phyloP scores from a whole-genome alignment of 2,888 invertebrate genomes.

The Phrixothrix hirtus region DNA sequence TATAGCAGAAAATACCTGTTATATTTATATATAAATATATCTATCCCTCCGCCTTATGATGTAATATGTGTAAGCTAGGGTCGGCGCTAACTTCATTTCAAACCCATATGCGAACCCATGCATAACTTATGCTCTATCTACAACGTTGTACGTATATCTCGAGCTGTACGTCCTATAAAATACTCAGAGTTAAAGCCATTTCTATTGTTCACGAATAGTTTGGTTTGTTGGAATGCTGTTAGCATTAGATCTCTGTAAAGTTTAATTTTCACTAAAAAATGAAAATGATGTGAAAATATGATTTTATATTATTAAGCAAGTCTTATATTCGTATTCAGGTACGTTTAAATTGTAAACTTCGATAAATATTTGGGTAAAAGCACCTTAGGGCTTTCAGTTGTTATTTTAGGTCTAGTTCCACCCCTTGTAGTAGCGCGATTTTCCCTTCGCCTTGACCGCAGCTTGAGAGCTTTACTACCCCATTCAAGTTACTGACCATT shows the following conservation, averaged over 20 bases:
- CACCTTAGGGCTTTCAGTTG: conserved; percentile 22
- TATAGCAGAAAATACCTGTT: conserved; percentile 29
- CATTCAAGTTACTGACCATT: conserved; percentile 40
- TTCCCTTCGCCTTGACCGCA: conserved; percentile 38
- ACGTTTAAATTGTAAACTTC: conserved; percentile 8
- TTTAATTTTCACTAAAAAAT: conserved; percentile 36
- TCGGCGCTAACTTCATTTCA: conserved; percentile 41
- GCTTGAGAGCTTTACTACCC: conserved; percentile 38
- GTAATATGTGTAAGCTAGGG: conserved; percentile 35
- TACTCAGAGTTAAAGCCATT: conserved; percentile 21
- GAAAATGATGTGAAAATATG: conserved; percentile 25
- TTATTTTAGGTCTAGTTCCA: conserved; percentile 30
- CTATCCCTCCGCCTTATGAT: conserved; percentile 32
- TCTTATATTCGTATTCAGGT: conserved; percentile 5
- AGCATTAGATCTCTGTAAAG: conserved; percentile 33
- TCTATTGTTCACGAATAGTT: conserved; percentile 21
- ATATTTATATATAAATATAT: conserved; percentile 20
- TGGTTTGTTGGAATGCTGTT: conserved; percentile 35
- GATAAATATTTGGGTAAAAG: conserved; percentile 26
- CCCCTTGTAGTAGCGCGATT: conserved; percentile 22
- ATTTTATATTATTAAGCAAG: conserved; percentile 10
- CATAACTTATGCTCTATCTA: conserved; percentile 41
- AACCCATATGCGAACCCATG: conserved; percentile 42
- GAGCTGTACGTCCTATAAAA: conserved; percentile 23
- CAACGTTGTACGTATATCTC: conserved; percentile 36